Evolutionary conservation across 92 coral and sea anemone species (phyloP), one percentile per base, ranked within the genome.

Genomic region (Umimayanthus kanabou): DNA sequence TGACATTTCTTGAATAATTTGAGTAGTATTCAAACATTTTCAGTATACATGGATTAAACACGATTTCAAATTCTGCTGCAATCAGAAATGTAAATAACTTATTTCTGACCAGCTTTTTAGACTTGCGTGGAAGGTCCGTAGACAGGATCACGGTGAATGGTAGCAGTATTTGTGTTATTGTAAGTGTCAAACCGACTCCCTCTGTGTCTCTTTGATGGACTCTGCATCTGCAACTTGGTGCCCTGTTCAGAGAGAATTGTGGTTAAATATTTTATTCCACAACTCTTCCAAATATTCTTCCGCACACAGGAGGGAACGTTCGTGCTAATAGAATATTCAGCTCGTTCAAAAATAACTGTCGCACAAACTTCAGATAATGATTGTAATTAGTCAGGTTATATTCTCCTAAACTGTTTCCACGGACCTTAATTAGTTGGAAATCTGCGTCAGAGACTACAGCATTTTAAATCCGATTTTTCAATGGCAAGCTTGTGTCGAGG

Each of bases 1-100:
- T 78, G 33, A 49, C 22, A 10, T 83, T 70, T 23, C 55, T 67
- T 9, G 85, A 67, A 65, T 66, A 37, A 49, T 83, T 83, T 6
- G 61, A 43, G 49, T 69, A 15, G 8, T 45, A 42, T 33, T 50
- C 55, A 43, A 22, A 3, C 79, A 83, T 83, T 70, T 4, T 80
- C 40, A 33, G 5, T 61, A 26, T 55, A 8, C 64, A 55, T 4
- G 64, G 15, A 18, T 61, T 23, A 61, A 75, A 39, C n/a, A 81
- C 47, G 9, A 66, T 11, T 75, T 40, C 6, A 81, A 39, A 3
- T 65, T 65, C 22, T 26, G 77, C 74, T 25, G 26, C 40, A 47
- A 28, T 70, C 39, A 25, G 39, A 49, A 69, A 28, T 83, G 22
- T 49, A 16, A 43, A 9, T 28, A 16, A 0, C 15, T 10, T 39